Conservation (phyloP, 2,113 vertebrate species). For the Tenebrosternarchus preto region DNA sequence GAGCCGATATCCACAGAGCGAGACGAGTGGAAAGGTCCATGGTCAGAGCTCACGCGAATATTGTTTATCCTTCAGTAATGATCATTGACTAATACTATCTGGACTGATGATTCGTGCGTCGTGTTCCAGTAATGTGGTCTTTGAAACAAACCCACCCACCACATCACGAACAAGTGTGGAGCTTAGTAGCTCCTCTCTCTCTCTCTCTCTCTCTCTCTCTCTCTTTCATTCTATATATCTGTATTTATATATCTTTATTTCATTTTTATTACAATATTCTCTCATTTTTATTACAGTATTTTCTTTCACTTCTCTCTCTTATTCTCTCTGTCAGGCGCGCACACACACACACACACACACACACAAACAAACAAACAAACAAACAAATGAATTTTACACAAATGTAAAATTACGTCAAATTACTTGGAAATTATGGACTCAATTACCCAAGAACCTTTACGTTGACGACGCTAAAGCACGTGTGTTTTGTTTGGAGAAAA, state of each 20-base stretch:
- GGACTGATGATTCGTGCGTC: slow-evolving; percentile 21
- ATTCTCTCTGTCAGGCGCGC: not conserved
- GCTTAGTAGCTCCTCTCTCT: slow-evolving; percentile 29
- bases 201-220: not conserved
- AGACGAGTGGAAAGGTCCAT: slow-evolving; percentile 37
- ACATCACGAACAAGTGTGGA: slow-evolving; percentile 35
- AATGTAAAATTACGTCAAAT: not conserved
- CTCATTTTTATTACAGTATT: too few species aligned
- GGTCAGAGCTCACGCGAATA: not conserved
- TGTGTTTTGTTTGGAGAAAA: slow-evolving; percentile 5
- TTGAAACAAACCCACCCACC: slow-evolving; percentile 41
- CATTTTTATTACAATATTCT: too few species aligned
- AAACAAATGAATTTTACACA: not conserved
- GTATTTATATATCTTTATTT: too few species aligned
- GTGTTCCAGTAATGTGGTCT: slow-evolving; percentile 20
- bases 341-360: slow-evolving; percentile 1
- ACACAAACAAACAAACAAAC: not conserved
- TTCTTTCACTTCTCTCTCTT: not conserved
- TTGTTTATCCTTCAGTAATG: too few species aligned
- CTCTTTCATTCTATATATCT: slow-evolving; percentile 11
- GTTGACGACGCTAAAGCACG: not conserved
- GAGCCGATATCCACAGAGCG: slow-evolving; percentile 35
- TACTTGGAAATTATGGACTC: not conserved
- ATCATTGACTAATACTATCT: too few species aligned
- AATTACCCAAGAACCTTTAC: slow-evolving; percentile 38